A percentile compares a stretch with the other conserved stretches of the same genome.
Conservation (phyloP, 2,888 invertebrate species). For the Drosophila aldrichi region DNA sequence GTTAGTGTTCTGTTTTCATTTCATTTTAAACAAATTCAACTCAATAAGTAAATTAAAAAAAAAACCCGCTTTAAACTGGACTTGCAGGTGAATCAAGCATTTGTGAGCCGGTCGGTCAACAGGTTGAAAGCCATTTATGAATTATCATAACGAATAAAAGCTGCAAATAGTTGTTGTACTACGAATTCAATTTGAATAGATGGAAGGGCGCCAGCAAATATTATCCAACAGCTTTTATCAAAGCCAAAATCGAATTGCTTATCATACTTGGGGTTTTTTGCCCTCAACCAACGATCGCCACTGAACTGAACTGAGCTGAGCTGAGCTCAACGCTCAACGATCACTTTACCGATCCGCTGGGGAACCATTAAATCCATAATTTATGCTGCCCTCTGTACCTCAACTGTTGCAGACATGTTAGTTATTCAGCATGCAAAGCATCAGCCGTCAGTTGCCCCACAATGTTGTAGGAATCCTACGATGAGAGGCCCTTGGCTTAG, state of each 20-base stretch:
- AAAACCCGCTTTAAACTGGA: constrained; percentile 5
- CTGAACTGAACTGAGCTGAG: constrained; percentile 1
- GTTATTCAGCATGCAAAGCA: constrained; percentile 27
- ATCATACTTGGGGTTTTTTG: constrained; percentile 24
- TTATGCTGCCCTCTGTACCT: constrained; percentile 47
- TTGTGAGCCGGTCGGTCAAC: constrained; percentile 1
- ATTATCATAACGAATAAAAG: background rate
- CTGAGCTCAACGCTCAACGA: constrained; percentile 1
- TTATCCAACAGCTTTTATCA: background rate
- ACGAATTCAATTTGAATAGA: background rate
- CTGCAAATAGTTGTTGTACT: background rate
- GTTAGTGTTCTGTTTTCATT: constrained; percentile 2
- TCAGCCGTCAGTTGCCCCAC: constrained; percentile 10
- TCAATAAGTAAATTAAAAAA: background rate
- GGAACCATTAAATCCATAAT: constrained; percentile 55
- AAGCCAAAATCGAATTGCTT: constrained; percentile 3
- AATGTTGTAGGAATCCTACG: constrained; percentile 3
- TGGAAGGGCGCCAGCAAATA: background rate
- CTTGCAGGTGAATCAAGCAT: background rate
- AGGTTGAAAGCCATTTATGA: background rate
- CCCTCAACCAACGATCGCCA: constrained; percentile 19
- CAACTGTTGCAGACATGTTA: constrained; percentile 22
- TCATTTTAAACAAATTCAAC: constrained; percentile 1
- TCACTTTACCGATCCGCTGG: constrained; percentile 30
- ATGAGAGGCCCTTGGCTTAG: background rate